Base-by-base conservation (phyloP, 2,113 vertebrate genomes). In the Gobiocypris rarus region DNA sequence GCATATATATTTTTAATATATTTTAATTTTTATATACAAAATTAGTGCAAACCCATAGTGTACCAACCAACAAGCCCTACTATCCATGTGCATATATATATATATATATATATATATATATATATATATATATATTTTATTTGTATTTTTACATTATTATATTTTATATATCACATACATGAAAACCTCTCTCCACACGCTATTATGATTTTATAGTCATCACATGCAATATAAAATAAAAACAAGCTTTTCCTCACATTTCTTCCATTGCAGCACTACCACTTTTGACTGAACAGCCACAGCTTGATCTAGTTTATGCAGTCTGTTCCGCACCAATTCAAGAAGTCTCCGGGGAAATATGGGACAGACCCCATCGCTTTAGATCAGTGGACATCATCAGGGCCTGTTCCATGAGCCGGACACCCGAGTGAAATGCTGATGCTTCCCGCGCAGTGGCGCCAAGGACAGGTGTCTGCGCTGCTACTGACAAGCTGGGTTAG, bases 291-390 rank as follows among this genome's bases (percentile, higher is more conserved):
- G 59, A 80, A 24, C 41, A 11, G 24, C 52, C 78, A 48, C 22
- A 19, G 63, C 22, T 54, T 81, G 61, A 71, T 54, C 80, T 82
- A 22, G 80, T 76, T 84, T 59, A 28, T 63, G 9, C 74, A 56
- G 48, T 43, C 24, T 26, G 61, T 76, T 84, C 74, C 10, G 13
- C 63, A 34, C 58, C 74, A 75, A 75, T 65, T 65, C 24, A n/a
- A 41, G 31, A 31, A 38, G 38, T 69, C 65, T 43, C 83, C 3
- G 9, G 74, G 83, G 74, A 77, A 84, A 65, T 71, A 9, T 83
- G 61, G 73, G 76, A 65, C 58, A 28, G 45, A 76, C 43, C 15
- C 15, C 34, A 43, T 19, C 54, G 3, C 54, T 73, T 26, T 71
- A 61, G 58, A 59, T 52, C 61, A 31, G 79, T 34, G 28, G 28